These are phyloP conservation scores for Arge pagana DNA, from an alignment of 2,888 invertebrate species.

Conservation along the genomic window DNA sequence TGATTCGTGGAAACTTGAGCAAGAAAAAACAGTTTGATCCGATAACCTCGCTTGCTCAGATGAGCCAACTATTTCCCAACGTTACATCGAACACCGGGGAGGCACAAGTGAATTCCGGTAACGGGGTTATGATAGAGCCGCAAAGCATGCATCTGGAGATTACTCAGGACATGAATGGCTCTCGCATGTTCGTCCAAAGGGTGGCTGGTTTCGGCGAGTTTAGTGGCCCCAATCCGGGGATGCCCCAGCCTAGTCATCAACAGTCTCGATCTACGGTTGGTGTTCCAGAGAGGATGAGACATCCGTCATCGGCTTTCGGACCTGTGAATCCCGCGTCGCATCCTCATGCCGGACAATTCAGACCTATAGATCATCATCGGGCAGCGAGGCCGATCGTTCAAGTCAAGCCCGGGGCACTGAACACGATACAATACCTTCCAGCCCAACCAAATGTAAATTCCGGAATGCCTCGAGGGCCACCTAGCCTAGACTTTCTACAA, in stretches of 20 bases:
- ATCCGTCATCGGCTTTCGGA: no score
- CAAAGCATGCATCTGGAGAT: conserved; percentile 60
- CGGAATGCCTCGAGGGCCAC: conserved; percentile 76
- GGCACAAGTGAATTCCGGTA: conserved; percentile 57
- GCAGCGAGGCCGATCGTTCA: conserved; percentile 67
- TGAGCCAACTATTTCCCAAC: conserved; percentile 90
- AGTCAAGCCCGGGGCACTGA: conserved; percentile 95
- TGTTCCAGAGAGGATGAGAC: conserved; percentile 51
- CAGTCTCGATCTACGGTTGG: no score
- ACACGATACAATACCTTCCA: conserved; percentile 97
- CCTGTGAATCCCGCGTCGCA: conserved; percentile 37
- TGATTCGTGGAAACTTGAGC: conserved; percentile 53
- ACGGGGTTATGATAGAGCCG: conserved; percentile 62
- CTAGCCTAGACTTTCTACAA: conserved; percentile 87
- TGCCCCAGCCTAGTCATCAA: no score
- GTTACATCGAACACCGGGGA: conserved; percentile 67
- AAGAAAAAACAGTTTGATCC: conserved; percentile 82
- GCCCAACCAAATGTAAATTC: conserved; percentile 84
- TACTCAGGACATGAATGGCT: conserved; percentile 58
- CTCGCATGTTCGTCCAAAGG: conserved; percentile 44
- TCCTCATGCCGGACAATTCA: conserved; percentile 61
- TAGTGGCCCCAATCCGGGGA: conserved; percentile 52
- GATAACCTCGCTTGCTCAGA: conserved; percentile 90
- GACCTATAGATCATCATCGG: conserved; percentile 49
- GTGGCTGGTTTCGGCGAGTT: conserved; percentile 48